Percentiles rank a stretch among this genome's conserved stretches.
These are phyloP conservation scores for Rotaria socialis DNA, from an alignment of 2,888 invertebrate species.

Conservation along the genomic window DNA sequence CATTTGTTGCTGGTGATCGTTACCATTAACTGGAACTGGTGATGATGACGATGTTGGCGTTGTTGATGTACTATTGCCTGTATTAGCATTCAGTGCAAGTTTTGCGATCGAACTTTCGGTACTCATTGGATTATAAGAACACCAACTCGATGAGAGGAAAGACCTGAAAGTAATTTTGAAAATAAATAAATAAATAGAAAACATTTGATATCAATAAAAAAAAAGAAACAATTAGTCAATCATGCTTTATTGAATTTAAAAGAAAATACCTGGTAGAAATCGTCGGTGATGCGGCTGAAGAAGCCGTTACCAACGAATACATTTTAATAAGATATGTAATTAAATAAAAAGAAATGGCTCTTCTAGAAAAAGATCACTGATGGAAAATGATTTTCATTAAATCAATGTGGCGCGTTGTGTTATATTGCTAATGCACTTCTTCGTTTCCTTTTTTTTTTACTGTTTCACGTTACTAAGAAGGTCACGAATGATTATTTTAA, in stretches of 20 bases:
- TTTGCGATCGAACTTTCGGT: not conserved
- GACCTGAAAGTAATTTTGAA: not conserved
- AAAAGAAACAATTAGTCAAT: no score
- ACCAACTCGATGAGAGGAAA: slow-evolving; percentile 24
- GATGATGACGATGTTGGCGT: slow-evolving; percentile 20
- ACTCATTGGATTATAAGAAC: slow-evolving; percentile 10
- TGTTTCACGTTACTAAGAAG: not conserved
- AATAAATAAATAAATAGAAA: no score
- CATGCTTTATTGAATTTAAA: no score
- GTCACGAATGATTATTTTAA: slow-evolving; percentile 32
- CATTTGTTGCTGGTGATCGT: not conserved
- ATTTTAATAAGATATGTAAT: not conserved
- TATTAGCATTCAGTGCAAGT: not conserved
- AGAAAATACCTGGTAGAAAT: slow-evolving; percentile 4
- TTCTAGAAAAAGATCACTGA: not conserved
- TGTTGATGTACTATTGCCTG: not conserved
- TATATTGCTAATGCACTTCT: not conserved
- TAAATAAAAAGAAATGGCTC: not conserved
- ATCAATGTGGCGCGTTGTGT: slow-evolving; percentile 4
- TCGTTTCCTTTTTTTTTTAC: not conserved
- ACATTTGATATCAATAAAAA: not conserved
- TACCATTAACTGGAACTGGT: not conserved
- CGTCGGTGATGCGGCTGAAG: not conserved
- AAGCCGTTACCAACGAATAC: not conserved
- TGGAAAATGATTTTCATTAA: not conserved